These are phyloP conservation scores for Odocoileus hemionus DNA, from an alignment of 2,113 vertebrate species.

Conservation along the genomic window DNA sequence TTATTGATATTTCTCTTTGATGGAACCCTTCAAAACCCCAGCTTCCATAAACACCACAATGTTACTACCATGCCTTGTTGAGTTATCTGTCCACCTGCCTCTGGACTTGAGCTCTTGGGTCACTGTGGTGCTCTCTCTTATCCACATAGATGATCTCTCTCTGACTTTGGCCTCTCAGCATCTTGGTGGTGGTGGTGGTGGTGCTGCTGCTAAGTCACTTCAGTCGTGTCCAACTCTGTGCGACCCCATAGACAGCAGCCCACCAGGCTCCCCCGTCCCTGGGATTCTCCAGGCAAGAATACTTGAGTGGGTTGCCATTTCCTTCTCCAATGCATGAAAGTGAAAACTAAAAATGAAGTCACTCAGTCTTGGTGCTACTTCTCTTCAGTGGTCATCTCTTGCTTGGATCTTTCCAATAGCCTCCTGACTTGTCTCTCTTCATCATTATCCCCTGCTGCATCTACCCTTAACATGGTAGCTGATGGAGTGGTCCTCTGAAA, in stretches of 20 bases:
- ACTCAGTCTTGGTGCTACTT: neutral
- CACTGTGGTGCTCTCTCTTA: neutral
- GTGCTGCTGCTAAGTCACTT: too few relatives aligned
- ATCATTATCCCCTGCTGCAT: rapidly evolving
- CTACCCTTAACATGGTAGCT: neutral
- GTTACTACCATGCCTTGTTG: too few relatives aligned
- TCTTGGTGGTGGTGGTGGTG: neutral
- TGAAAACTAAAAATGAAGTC: too few relatives aligned
- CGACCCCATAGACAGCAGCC: too few relatives aligned
- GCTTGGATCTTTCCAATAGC: neutral
- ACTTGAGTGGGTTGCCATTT: too few relatives aligned
- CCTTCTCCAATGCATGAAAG: too few relatives aligned
- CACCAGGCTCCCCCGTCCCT: too few relatives aligned
- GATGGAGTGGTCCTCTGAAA: neutral
- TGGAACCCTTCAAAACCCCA: neutral
- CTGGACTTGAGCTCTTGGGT: neutral
- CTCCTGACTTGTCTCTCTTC: neutral
- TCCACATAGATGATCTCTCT: neutral
- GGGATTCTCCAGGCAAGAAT: too few relatives aligned
- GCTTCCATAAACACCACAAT: neutral
- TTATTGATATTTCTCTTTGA: neutral
- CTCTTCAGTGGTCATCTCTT: neutral
- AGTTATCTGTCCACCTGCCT: neutral
- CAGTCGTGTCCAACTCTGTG: too few relatives aligned
- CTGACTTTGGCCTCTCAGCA: neutral